Conservation (phyloP, 2,113 vertebrate genomes). For the Tautogolabrus adspersus region DNA sequence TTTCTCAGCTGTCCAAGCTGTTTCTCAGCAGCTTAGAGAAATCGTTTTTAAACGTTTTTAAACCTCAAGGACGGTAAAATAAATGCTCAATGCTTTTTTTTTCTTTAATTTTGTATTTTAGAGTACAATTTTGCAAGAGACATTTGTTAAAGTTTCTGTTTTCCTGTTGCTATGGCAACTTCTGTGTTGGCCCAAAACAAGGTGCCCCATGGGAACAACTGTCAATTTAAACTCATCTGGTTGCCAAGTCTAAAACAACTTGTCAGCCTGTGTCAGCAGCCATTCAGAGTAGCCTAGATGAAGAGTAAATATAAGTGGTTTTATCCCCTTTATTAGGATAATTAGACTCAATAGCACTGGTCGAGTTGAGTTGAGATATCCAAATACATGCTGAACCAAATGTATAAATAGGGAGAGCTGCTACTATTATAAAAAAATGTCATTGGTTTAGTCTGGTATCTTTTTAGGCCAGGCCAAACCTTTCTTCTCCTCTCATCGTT, state of each 20-base stretch:
- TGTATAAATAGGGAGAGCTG: neutral
- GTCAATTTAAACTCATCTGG: neutral
- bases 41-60: too few species aligned
- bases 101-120: too few species aligned
- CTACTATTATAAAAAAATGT: neutral
- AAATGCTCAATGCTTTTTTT: too few species aligned
- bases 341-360: neutral
- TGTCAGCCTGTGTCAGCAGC: neutral
- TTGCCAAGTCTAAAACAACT: neutral
- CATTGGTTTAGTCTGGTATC: neutral
- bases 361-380: neutral
- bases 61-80: too few species aligned
- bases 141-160: neutral
- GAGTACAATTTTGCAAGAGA: too few species aligned
- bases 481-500: neutral
- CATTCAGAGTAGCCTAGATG: neutral
- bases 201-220: neutral
- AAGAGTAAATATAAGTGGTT: neutral
- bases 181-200: neutral
- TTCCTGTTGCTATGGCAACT: slow-evolving; percentile 16
- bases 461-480: neutral
- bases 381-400: too few species aligned
- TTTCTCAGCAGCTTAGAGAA: too few species aligned
- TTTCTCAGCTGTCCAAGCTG: too few species aligned
- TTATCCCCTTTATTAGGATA: neutral